Base-by-base conservation (phyloP, 92 coral and sea anemone species). In the Desmophyllum pertusum region DNA sequence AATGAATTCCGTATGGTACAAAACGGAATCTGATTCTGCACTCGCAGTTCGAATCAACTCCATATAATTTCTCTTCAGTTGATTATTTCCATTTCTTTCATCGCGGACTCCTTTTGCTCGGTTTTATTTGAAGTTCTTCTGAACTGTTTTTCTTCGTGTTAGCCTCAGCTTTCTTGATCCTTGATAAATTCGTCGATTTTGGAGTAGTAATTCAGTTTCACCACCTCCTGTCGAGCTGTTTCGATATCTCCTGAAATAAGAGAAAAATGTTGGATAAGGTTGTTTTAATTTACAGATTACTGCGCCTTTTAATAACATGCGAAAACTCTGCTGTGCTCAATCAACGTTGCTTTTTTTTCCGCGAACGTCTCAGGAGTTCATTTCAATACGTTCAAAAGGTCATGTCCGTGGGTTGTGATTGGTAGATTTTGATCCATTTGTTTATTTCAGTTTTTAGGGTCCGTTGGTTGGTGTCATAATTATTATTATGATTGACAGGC, bases 171-270 rank as follows among this genome's bases (percentile, higher is more conserved):
- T 18, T 73, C 79, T 13, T 62, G 55, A 30, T 96, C 91, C 78
- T 89, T 92, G 45, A 94, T 90, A 30, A 89, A 88, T 38, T 92
- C 89, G 52, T 86, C 91, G 65, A 96, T 89, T 62, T 96, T 96
- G 63, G 88, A 84, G 78, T 88, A 96, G 76, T 94, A 96, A 46
- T 89, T 92, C 85, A 96, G 83, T 65, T 92, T 86, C 29, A 88
- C 68, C 30, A 96, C 77, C 36, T 79, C 88, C 65, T 94, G 93
- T 35, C 95, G 89, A 15, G 98, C 98, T 17, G 80, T 76, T 21
- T 29, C 41, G 43, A 89, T 64, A 83, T 96, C 90, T 40, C 94
- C 98, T 95, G 79, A 17, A 72, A 43, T n/a, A 6, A 72, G 33
- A 25, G 11, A 41, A 27, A 46, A 3, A 64, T 19, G 36, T 8